Evolutionary conservation across 2,888 invertebrate genomes (phyloP).

Genomic region (Ormyrus rosae): DNA sequence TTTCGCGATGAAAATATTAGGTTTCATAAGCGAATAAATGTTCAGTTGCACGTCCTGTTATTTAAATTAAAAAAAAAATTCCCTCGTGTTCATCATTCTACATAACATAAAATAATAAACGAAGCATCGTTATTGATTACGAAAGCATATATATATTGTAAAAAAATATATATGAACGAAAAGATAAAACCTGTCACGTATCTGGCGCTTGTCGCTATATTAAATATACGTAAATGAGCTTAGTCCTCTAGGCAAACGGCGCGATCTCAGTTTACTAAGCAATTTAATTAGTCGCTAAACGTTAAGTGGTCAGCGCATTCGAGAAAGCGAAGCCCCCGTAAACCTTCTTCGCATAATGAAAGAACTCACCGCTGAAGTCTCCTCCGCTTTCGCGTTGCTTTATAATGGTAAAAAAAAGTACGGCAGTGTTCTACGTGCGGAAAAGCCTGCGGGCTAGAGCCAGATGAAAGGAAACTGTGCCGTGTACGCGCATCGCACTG

Average conservation of each 20-base stretch:
- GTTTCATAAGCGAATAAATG: too few relatives aligned
- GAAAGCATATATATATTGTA: too few relatives aligned
- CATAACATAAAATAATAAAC: neutral
- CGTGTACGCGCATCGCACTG: neutral
- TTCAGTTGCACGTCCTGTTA: too few relatives aligned
- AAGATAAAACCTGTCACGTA: neutral
- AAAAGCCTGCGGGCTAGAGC: neutral
- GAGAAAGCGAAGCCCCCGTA: conserved; percentile 3
- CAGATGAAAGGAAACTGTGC: conserved; percentile 2
- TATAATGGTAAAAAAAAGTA: neutral
- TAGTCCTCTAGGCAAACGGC: conserved; percentile 11
- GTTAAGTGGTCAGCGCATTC: conserved; percentile 22
- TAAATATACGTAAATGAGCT: conserved; percentile 12
- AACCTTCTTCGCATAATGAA: conserved; percentile 11
- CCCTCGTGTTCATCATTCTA: neutral
- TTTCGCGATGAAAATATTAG: too few relatives aligned
- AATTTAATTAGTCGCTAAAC: conserved; percentile 28
- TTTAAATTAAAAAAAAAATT: neutral
- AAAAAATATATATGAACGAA: too few relatives aligned
- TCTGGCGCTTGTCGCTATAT: conserved; percentile 11
- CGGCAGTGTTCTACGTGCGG: neutral
- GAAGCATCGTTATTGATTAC: too few relatives aligned
- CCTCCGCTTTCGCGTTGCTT: neutral
- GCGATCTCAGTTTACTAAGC: conserved; percentile 7
- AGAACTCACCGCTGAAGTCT: conserved; percentile 12